These are phyloP conservation scores for Plotosus lineatus DNA, from an alignment of 2,113 vertebrate species.

Conservation along the genomic window DNA sequence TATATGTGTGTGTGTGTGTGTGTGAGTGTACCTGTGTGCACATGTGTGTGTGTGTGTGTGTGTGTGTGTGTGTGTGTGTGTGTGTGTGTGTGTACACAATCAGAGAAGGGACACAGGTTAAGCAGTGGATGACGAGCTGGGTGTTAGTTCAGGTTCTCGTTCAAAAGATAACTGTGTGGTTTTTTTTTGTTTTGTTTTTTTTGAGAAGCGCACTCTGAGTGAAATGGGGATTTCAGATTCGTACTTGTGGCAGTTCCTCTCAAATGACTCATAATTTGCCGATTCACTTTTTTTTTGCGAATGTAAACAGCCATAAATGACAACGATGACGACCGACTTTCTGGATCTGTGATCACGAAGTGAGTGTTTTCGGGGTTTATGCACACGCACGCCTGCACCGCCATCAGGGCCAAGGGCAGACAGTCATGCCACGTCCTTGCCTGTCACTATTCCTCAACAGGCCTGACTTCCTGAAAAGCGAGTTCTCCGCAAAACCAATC, in stretches of 20 bases:
- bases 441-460: constrained; percentile 71
- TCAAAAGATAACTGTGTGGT: not conserved
- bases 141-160: not conserved
- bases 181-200: constrained; percentile 41
- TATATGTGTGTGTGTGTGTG: not conserved
- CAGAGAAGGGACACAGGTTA: constrained; percentile 19
- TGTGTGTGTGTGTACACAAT: too few species aligned
- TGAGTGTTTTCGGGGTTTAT: constrained; percentile 9
- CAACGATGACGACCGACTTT: constrained; percentile 65
- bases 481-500: constrained; percentile 57
- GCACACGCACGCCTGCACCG: constrained; percentile 33
- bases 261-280: constrained; percentile 21
- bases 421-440: constrained; percentile 63
- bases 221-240: constrained; percentile 25
- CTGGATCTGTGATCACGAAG: not conserved
- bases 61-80: not conserved
- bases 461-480: constrained; percentile 39
- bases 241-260: constrained; percentile 16
- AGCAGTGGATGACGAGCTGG: constrained; percentile 18
- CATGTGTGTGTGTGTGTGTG: not conserved
- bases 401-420: constrained; percentile 69
- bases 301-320: constrained; percentile 63
- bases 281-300: not conserved
- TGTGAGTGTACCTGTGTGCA: not conserved
- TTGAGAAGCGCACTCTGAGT: constrained; percentile 23